A percentile compares a stretch with the other conserved stretches of the same genome.
These are phyloP conservation scores for Psettodes erumei DNA, from an alignment of 2,113 vertebrate species.

Conservation along the genomic window DNA sequence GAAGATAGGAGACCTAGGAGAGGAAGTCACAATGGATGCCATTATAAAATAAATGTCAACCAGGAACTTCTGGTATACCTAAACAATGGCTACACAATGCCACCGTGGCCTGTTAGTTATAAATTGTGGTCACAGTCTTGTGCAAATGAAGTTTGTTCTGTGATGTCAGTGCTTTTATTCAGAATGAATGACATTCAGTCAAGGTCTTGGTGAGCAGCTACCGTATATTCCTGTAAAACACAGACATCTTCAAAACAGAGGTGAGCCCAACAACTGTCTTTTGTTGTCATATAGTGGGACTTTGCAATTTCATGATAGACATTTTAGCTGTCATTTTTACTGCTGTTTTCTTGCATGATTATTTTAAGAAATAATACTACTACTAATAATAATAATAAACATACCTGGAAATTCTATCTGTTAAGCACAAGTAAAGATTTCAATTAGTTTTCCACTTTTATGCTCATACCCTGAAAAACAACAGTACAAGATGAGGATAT, in stretches of 20 bases:
- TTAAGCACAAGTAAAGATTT: too few relatives aligned
- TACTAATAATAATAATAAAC: too few relatives aligned
- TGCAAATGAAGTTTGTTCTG: constrained; percentile 1
- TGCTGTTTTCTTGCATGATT: too few relatives aligned
- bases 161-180: constrained; percentile 3
- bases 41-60: background rate
- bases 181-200: background rate
- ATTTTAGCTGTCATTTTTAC: too few relatives aligned
- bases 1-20: too few relatives aligned
- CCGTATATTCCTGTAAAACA: constrained; percentile 7
- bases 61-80: background rate
- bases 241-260: too few relatives aligned
- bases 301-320: too few relatives aligned
- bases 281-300: too few relatives aligned
- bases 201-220: background rate
- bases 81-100: background rate
- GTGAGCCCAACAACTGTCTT: too few relatives aligned
- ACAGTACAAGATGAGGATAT: background rate
- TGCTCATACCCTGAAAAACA: background rate
- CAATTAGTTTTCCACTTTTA: background rate
- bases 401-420: too few relatives aligned
- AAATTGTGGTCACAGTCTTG: background rate
- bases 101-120: background rate
- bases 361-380: too few relatives aligned
- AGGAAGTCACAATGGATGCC: background rate